Evolutionary conservation across 2,797 vertebrate genomes (phyloP).

Genomic region (Gouania willdenowi): DNA sequence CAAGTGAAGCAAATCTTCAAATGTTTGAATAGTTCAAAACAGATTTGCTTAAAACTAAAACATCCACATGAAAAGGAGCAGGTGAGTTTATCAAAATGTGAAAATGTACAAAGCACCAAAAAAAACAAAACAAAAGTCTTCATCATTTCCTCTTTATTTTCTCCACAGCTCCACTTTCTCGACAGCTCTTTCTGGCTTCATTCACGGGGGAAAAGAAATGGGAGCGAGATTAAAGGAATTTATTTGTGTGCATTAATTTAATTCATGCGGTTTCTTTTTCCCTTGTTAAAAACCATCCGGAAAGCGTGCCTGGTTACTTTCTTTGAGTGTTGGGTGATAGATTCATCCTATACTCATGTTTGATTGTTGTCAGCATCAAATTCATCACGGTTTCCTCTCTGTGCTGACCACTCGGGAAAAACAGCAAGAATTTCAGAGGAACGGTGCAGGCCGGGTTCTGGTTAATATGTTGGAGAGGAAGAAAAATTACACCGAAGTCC

Average conservation of each 20-base stretch:
- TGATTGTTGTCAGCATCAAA: conserved; percentile 70
- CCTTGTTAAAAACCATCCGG: conserved; percentile 58
- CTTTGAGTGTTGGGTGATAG: conserved; percentile 66
- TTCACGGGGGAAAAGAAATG: conserved; percentile 53
- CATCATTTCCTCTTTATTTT: conserved; percentile 27
- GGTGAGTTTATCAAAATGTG: too few species aligned
- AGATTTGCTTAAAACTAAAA: too few species aligned
- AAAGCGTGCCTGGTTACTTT: conserved; percentile 49
- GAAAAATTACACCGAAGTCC: conserved; percentile 56
- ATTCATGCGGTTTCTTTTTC: conserved; percentile 58
- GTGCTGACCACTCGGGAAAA: conserved; percentile 34
- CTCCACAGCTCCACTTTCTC: conserved; percentile 21
- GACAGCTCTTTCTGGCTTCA: conserved; percentile 47
- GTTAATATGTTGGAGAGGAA: conserved; percentile 67
- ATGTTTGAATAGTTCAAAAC: too few species aligned
- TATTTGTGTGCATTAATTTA: conserved; percentile 64
- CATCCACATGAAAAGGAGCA: neutral
- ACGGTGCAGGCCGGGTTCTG: conserved; percentile 57
- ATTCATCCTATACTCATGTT: conserved; percentile 65
- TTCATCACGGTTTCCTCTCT: conserved; percentile 64
- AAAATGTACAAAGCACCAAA: too few species aligned
- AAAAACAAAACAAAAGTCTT: conserved; percentile 23
- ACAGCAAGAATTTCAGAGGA: conserved; percentile 42
- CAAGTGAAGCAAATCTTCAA: too few species aligned
- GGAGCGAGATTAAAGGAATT: conserved; percentile 70